Evolutionary conservation across 1,140 invertebrate genomes (phyloP).

Genomic region (Drosophila prosaltans): DNA sequence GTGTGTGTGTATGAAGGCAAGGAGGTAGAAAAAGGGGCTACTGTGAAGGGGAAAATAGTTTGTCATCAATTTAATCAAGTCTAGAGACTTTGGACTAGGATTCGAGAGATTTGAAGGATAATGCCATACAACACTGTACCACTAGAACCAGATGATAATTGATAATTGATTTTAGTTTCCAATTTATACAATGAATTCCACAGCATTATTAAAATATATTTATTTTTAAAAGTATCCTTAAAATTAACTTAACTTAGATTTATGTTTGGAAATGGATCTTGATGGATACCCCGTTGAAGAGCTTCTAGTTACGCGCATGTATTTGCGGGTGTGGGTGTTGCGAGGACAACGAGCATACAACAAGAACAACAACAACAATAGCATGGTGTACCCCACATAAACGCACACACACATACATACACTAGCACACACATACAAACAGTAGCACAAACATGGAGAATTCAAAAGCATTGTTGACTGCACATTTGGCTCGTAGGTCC

Average conservation of each 20-base stretch:
- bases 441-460: background rate
- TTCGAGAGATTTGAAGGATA: too few species aligned
- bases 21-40: background rate
- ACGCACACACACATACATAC: conserved; percentile 18
- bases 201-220: too few species aligned
- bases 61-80: too few species aligned
- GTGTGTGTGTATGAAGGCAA: background rate
- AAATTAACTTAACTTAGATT: too few species aligned
- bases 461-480: conserved; percentile 58
- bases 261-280: too few species aligned
- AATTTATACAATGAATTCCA: too few species aligned
- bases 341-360: conserved; percentile 38
- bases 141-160: too few species aligned
- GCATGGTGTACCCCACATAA: conserved; percentile 28
- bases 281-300: background rate
- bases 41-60: too few species aligned
- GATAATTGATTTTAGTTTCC: too few species aligned
- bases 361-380: conserved; percentile 33
- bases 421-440: background rate
- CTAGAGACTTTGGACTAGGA: too few species aligned
- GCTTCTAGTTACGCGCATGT: conserved; percentile 2
- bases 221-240: too few species aligned
- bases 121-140: too few species aligned
- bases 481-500: conserved; percentile 56
- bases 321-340: conserved; percentile 30